phyloP scores from a whole-genome alignment of 2,797 vertebrate genomes.

The Phrynocephalus forsythii region DNA sequence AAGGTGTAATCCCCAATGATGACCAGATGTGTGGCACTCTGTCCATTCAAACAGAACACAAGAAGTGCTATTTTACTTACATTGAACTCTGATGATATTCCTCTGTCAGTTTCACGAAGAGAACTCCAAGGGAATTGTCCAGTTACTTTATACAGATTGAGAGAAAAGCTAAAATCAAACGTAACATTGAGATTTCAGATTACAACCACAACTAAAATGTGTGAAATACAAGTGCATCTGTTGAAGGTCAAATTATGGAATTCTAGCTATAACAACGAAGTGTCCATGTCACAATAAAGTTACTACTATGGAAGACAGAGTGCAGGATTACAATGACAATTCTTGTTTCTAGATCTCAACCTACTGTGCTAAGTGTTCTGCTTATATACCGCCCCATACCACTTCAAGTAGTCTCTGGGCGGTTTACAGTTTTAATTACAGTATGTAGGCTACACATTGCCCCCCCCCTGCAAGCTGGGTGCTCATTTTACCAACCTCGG shows the following conservation, averaged over 20 bases:
- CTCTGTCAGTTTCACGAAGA: constrained; percentile 93
- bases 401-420: too few relatives aligned
- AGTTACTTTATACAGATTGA: constrained; percentile 95
- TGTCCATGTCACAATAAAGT: not conserved
- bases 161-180: constrained; percentile 82
- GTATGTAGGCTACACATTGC: too few relatives aligned
- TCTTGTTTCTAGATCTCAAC: not conserved
- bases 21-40: not conserved
- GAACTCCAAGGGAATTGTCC: constrained; percentile 99
- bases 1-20: not conserved
- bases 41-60: not conserved
- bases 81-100: constrained; percentile 89
- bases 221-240: not conserved
- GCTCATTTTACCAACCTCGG: too few relatives aligned
- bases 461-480: too few relatives aligned
- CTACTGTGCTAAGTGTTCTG: not conserved
- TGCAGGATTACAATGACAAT: not conserved
- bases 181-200: constrained; percentile 24
- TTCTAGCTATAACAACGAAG: not conserved
- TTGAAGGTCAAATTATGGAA: not conserved
- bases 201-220: not conserved
- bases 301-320: not conserved
- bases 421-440: too few relatives aligned
- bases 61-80: constrained; percentile 77
- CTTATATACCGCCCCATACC: too few relatives aligned